Conservation (phyloP, 2,113 vertebrate species). For the Hoplias malabaricus region DNA sequence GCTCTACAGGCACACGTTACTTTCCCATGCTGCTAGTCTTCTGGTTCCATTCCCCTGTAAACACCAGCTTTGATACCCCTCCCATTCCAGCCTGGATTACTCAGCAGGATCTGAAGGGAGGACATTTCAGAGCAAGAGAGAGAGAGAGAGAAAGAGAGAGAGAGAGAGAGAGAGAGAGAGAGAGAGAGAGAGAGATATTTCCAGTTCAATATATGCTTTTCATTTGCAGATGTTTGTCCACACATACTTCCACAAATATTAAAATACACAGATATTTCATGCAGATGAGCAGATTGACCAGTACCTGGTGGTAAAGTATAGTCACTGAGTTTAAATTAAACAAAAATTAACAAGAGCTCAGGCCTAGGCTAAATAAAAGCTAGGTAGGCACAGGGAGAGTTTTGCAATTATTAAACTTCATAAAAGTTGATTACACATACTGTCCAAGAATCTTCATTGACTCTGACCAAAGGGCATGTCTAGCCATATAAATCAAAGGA, state of each 20-base stretch:
- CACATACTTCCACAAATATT: background rate
- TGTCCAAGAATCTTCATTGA: background rate
- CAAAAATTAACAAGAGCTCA: background rate
- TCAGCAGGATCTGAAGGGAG: background rate
- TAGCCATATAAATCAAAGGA: background rate
- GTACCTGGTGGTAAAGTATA: background rate
- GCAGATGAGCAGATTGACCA: background rate
- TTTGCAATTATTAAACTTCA: slow-evolving; percentile 4
- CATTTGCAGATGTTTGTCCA: background rate
- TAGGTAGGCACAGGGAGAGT: background rate
- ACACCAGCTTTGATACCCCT: slow-evolving; percentile 1
- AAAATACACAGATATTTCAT: background rate
- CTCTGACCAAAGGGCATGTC: background rate
- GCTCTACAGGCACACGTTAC: slow-evolving; percentile 12
- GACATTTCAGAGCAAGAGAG: too few species aligned
- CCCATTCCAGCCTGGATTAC: background rate
- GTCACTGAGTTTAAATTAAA: background rate
- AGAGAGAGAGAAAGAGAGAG: too few species aligned
- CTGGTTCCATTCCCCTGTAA: background rate
- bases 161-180: too few species aligned
- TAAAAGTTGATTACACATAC: slow-evolving; percentile 10
- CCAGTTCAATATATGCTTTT: slow-evolving; percentile 1
- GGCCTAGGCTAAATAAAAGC: background rate
- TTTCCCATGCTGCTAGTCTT: slow-evolving; percentile 18
- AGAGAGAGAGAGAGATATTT: too few species aligned